These are phyloP conservation scores for Drosophila hamatofila DNA, from an alignment of 2,888 invertebrate species.

Conservation along the genomic window DNA sequence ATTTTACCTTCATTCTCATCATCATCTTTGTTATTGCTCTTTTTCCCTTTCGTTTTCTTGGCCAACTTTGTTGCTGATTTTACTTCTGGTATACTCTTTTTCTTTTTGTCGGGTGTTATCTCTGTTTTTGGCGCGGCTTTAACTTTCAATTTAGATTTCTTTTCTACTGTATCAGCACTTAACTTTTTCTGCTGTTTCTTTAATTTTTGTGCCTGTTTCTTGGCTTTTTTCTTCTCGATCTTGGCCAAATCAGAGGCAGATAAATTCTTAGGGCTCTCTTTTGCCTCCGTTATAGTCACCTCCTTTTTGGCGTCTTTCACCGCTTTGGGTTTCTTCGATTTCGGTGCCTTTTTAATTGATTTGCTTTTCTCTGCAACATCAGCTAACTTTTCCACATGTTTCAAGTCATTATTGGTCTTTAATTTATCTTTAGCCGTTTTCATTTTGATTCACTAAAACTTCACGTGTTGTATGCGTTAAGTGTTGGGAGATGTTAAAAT, in stretches of 20 bases:
- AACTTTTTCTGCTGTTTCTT: conserved; percentile 62
- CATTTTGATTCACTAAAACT: conserved; percentile 40
- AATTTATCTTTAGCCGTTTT: conserved; percentile 44
- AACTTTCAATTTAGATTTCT: neutral
- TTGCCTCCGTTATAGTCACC: conserved; percentile 20
- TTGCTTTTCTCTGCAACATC: conserved; percentile 43
- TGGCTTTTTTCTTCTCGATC: conserved; percentile 74
- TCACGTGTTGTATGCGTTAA: conserved; percentile 44
- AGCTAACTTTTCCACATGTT: conserved; percentile 25
- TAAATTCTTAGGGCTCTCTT: conserved; percentile 33
- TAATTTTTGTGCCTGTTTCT: conserved; percentile 73
- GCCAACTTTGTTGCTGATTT: conserved; percentile 21
- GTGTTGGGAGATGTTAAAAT: conserved; percentile 32
- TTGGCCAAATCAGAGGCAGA: conserved; percentile 57
- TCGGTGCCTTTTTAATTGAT: conserved; percentile 48
- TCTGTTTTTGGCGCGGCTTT: neutral
- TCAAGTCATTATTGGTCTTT: conserved; percentile 44
- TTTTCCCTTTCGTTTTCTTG: conserved; percentile 33
- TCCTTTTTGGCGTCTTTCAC: conserved; percentile 10
- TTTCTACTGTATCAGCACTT: neutral
- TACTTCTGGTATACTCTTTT: conserved; percentile 11
- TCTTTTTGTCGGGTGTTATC: conserved; percentile 3
- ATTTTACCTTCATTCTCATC: conserved; percentile 50
- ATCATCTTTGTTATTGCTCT: conserved; percentile 30
- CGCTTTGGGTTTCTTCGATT: conserved; percentile 30